Base-by-base conservation (phyloP, 2,888 invertebrate genomes). In the Agonopterix alstromeriana region DNA sequence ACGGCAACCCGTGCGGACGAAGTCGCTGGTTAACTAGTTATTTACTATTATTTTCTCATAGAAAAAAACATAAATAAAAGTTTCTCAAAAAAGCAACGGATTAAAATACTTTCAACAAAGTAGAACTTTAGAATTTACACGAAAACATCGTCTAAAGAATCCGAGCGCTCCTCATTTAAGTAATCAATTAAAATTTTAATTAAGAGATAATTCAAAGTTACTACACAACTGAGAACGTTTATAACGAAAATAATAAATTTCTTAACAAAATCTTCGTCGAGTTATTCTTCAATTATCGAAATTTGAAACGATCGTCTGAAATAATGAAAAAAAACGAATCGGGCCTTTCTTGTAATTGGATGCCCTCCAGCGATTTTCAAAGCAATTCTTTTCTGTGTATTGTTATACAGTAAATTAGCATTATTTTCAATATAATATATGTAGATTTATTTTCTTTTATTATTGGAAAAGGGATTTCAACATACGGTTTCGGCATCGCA, bases 111-210 rank as follows among this genome's bases (percentile, higher is more conserved):
- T 27, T 27, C 27, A 27, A 27, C 27, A 27, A 27, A 27, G 27
- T 27, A 27, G 27, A 27, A 27, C 27, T 27, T 27, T 27, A 27
- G 27, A 27, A 27, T 27, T 27, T 27, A 27, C 27, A 27, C 27
- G 27, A 27, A 27, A 27, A 14, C 46, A 61, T 63, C 60, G 62
- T 61, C 56, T 54, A 55, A 67, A 66, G 63, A 70, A 70, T 65
- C 61, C 51, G 43, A 36, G 47, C 61, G 65, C 53, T 65, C 58
- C 42, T 47, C 49, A 67, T 59, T 17, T 68, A 70, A 64, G 60
- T 54, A 54, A 56, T 60, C 56, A 63, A 65, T 65, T 63, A 57
- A 53, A 63, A 66, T 60, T 60, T 60, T 67, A 67, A 72, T 72
- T 65, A 63, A 60, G 55, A 53, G 50, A 55, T 64, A 61, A 69